phyloP scores from a whole-genome alignment of 2,888 invertebrate genomes.

The Trissolcus japonicus region DNA sequence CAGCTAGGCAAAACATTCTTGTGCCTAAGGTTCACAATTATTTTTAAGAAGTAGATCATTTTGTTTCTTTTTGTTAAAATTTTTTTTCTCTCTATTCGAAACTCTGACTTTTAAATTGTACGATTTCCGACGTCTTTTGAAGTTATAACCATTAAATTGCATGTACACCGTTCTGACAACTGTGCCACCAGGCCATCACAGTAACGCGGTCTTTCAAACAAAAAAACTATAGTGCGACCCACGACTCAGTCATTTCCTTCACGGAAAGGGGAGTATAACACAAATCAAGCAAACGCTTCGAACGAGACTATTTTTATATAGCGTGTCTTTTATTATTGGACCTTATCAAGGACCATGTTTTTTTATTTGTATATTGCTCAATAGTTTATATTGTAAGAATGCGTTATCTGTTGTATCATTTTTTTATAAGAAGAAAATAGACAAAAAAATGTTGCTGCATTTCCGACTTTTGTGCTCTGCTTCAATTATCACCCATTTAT shows the following conservation, averaged over 20 bases:
- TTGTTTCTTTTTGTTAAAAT: constrained; percentile 7
- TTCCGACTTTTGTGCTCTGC: constrained; percentile 59
- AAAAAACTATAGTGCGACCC: constrained; percentile 6
- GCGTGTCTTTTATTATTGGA: constrained; percentile 73
- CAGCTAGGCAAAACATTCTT: constrained; percentile 25
- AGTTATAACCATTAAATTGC: background rate
- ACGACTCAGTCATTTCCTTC: constrained; percentile 27
- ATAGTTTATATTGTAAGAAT: constrained; percentile 76
- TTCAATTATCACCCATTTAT: background rate
- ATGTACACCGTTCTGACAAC: constrained; percentile 4
- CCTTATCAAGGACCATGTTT: constrained; percentile 69
- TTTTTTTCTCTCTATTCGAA: background rate
- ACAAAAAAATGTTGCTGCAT: constrained; percentile 75
- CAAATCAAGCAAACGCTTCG: constrained; percentile 41
- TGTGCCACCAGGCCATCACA: background rate
- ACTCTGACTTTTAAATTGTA: background rate
- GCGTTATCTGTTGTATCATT: constrained; percentile 77
- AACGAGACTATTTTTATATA: constrained; percentile 56
- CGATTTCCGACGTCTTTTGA: background rate
- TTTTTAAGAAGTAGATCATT: background rate
- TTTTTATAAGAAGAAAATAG: constrained; percentile 74
- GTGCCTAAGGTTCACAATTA: constrained; percentile 30
- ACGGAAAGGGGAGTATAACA: constrained; percentile 13
- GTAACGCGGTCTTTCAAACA: constrained; percentile 1
- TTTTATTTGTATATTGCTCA: constrained; percentile 77